Evolutionary conservation across 2,888 invertebrate species (phyloP).

Genomic region (Caenorhabditis japonica): DNA sequence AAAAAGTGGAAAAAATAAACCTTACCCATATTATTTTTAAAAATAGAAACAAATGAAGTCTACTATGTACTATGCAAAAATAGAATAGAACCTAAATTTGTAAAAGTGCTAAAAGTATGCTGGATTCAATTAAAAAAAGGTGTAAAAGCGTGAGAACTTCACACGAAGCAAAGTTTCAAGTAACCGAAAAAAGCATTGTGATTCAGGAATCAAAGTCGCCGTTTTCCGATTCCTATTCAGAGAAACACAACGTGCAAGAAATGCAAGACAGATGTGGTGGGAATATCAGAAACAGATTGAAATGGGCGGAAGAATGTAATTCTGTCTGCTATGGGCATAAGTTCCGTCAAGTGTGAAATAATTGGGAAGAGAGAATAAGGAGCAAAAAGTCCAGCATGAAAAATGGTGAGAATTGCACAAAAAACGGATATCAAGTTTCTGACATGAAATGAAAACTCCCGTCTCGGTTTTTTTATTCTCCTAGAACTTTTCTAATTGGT

Average conservation of each 20-base stretch:
- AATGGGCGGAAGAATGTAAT: constrained; percentile 13
- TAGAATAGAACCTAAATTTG: background rate
- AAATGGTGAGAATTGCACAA: background rate
- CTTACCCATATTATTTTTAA: too few relatives aligned
- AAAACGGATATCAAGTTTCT: background rate
- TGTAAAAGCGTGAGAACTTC: background rate
- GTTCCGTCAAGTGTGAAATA: constrained; percentile 4
- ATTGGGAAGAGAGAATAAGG: constrained; percentile 9
- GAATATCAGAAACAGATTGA: constrained; percentile 1
- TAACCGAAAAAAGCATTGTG: background rate
- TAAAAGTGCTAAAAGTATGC: too few relatives aligned
- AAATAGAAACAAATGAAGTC: background rate
- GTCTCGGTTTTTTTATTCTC: too few relatives aligned
- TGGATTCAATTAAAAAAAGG: background rate
- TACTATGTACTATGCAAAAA: background rate
- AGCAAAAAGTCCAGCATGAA: background rate
- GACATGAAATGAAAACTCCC: too few relatives aligned
- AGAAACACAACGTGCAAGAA: constrained; percentile 2
- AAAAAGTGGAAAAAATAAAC: too few relatives aligned
- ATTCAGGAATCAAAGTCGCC: too few relatives aligned
- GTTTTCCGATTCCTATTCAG: too few relatives aligned
- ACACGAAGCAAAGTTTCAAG: background rate
- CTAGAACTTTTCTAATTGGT: too few relatives aligned
- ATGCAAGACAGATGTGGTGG: background rate
- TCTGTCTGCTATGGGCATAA: background rate